phyloP scores from a whole-genome alignment of 2,113 vertebrate genomes.

The Atrichornis clamosus region DNA sequence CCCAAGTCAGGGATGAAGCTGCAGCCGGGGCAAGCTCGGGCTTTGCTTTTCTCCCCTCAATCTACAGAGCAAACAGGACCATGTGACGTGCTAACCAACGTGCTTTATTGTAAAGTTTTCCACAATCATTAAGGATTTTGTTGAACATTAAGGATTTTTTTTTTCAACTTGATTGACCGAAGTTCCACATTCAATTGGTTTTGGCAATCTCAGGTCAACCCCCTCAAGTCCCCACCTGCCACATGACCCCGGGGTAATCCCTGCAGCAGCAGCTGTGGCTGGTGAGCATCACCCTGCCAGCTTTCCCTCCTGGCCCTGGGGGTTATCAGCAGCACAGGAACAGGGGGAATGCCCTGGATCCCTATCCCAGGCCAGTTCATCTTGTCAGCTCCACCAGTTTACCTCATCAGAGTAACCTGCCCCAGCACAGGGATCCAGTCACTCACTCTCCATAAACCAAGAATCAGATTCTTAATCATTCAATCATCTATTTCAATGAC shows the following conservation, averaged over 20 bases:
- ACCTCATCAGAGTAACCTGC: not conserved
- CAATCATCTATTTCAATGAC: not conserved
- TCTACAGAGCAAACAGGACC: conserved; percentile 31
- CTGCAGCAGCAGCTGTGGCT: not conserved
- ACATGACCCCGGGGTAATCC: not conserved
- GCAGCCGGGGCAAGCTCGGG: fast-evolving
- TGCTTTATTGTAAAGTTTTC: conserved; percentile 63
- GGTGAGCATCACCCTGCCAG: not conserved
- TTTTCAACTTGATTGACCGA: not conserved
- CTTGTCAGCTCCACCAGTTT: not conserved
- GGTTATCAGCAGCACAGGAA: not conserved
- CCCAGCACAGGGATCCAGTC: not conserved
- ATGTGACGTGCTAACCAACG: not conserved
- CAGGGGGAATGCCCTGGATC: not conserved
- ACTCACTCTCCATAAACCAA: not conserved
- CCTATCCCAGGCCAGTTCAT: fast-evolving
- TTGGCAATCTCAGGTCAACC: not conserved
- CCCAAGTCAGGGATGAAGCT: not conserved
- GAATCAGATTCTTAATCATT: not conserved
- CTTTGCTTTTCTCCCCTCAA: not conserved
- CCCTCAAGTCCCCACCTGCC: not conserved
- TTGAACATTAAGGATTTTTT: not conserved
- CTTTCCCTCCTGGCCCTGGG: not conserved
- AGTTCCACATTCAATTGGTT: not conserved
- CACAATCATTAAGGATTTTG: conserved; percentile 41